These are phyloP conservation scores for Philotrypesis tridentata DNA, from an alignment of 1,140 invertebrate genomes.

Conservation along the genomic window DNA sequence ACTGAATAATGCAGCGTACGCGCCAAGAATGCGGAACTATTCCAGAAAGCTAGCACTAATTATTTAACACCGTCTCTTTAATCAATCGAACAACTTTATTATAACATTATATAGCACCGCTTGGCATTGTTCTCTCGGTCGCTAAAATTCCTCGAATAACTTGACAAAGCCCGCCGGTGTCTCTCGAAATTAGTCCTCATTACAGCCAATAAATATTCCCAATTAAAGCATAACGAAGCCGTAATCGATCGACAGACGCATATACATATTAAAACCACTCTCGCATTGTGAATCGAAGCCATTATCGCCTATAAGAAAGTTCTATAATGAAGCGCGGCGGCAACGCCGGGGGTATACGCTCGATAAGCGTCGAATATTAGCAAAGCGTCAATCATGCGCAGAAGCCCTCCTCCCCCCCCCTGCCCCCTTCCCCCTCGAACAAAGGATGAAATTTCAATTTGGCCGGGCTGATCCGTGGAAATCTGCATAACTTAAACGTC, in stretches of 20 bases:
- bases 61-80: no score
- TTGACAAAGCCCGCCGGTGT: neutral
- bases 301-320: neutral
- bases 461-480: slow-evolving; percentile 47
- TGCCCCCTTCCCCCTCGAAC: neutral
- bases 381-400: neutral
- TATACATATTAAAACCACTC: no score
- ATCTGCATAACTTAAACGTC: slow-evolving; percentile 55
- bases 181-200: neutral
- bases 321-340: neutral
- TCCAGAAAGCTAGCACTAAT: no score
- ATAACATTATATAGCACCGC: no score
- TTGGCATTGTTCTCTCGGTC: no score
- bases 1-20: no score
- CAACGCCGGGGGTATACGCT: neutral
- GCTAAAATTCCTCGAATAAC: neutral
- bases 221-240: neutral
- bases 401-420: neutral
- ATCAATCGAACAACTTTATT: no score
- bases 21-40: no score
- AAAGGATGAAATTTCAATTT: slow-evolving; percentile 59
- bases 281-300: neutral
- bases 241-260: neutral
- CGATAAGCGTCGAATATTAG: neutral
- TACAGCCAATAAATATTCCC: neutral